Evolutionary conservation across 2,797 vertebrate species (phyloP).

Genomic region (Notolabrus celidotus): DNA sequence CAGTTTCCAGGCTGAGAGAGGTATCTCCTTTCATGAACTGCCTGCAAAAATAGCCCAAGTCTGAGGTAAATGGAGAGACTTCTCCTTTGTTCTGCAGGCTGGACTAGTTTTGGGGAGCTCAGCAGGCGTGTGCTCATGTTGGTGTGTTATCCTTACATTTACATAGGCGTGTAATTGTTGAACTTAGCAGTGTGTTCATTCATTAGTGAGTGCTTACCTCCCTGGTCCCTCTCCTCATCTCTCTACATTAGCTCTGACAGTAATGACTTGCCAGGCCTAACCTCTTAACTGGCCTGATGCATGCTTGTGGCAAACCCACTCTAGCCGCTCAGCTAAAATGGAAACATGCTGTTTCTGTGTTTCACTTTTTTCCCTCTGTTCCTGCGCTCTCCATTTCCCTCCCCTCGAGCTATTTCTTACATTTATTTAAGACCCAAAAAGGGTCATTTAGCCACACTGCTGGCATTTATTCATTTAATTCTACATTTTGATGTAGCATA

Average conservation of each 20-base stretch:
- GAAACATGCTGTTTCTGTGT: slow-evolving; percentile 74
- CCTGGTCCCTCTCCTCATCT: slow-evolving; percentile 78
- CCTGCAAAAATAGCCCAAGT: slow-evolving; percentile 24
- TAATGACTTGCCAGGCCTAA: slow-evolving; percentile 80
- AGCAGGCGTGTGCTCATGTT: slow-evolving; percentile 62
- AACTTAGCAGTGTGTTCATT: slow-evolving; percentile 82
- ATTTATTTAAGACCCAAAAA: slow-evolving; percentile 29
- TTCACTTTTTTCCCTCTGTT: slow-evolving; percentile 36
- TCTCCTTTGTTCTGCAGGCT: slow-evolving; percentile 48
- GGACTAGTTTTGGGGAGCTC: slow-evolving; percentile 46
- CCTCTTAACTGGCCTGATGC: slow-evolving; percentile 83
- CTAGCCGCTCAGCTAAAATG: slow-evolving; percentile 74
- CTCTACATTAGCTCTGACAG: slow-evolving; percentile 85
- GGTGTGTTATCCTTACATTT: slow-evolving; percentile 80
- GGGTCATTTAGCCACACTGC: slow-evolving; percentile 21
- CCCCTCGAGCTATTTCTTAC: slow-evolving; percentile 21
- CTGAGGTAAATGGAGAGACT: slow-evolving; percentile 46
- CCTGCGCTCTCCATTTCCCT: slow-evolving; percentile 33
- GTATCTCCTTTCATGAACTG: slow-evolving; percentile 37
- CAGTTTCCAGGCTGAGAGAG: slow-evolving; percentile 22
- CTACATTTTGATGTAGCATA: not conserved
- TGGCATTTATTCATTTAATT: slow-evolving; percentile 15
- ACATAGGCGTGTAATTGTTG: slow-evolving; percentile 82
- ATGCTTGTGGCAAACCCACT: slow-evolving; percentile 79
- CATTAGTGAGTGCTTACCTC: slow-evolving; percentile 81